Base-by-base conservation (phyloP, 1,140 invertebrate species). In the Scaptomyza pallida region DNA sequence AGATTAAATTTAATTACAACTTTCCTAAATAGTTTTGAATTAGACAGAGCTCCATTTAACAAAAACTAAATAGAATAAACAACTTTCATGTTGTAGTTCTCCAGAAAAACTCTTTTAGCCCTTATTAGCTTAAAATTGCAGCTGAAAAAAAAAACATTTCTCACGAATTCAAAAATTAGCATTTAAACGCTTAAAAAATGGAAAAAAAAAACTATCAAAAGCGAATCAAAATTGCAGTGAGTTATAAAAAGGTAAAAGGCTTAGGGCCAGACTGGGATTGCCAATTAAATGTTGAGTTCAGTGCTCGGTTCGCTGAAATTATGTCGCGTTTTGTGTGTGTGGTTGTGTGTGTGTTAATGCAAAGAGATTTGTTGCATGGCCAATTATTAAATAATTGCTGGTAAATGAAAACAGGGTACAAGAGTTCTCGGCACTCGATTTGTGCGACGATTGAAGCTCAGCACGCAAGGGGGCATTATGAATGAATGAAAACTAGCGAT, bases 341-440 rank as follows among this genome's bases (percentile, higher is more conserved):
- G n/a, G n/a, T 73, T 48, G 74, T 52, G 8, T n/a, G n/a, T n/a
- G n/a, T 10, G 43, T 30, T 52, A 64, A 65, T 57, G 54, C 45
- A 56, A 41, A 37, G n/a, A 44, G 45, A 57, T 48, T 73, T 57
- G 44, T 51, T 65, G 26, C 26, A 43, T 52, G 26, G 37, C 43
- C 73, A 73, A 82, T 81, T 82, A 77, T 57, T 43, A 43, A 82
- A 62, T 78, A 81, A 81, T 81, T 82, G 63, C 43, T 55, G 50
- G 50, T 65, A 82, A 81, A 81, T 81, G 62, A 70, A 78, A 82
- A 74, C n/a, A 37, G 33, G 63, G 50, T 59, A 81, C 68, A 81
- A 80, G 61, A 59, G 30, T 8, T 54, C 51, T 47, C 15, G 45
- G 13, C 21, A 51, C 21, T 21, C 19, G 19, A 43, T n/a, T 33